Conservation (phyloP, 2,888 invertebrate genomes). For the Pachydiplax longipennis region DNA sequence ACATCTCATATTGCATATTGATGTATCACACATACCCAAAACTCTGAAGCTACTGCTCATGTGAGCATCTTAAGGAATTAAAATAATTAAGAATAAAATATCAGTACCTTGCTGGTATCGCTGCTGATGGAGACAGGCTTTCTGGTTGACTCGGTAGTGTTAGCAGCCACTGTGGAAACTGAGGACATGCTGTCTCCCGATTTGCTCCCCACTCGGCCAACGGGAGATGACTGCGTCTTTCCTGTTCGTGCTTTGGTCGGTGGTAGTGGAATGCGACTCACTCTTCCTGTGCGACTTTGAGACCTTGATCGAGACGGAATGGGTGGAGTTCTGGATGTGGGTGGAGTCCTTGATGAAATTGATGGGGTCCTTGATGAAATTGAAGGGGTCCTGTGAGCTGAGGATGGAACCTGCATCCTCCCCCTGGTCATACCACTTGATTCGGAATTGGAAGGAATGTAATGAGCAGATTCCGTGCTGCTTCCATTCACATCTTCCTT, state of each 20-base stretch:
- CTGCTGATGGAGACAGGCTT: neutral
- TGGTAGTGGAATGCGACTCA: slow-evolving; percentile 45
- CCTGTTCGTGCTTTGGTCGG: neutral
- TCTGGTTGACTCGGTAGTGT: neutral
- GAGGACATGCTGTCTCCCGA: slow-evolving; percentile 18
- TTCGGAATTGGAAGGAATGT: slow-evolving; percentile 58
- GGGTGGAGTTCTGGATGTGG: neutral
- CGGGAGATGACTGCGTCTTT: neutral
- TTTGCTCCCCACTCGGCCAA: neutral
- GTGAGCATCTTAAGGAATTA: too few species aligned
- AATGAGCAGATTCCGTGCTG: slow-evolving; percentile 71
- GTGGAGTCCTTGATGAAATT: neutral
- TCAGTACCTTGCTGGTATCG: slow-evolving; percentile 11
- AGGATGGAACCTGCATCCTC: neutral
- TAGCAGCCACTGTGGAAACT: neutral
- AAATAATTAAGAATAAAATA: too few species aligned
- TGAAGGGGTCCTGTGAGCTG: neutral
- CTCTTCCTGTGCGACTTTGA: neutral
- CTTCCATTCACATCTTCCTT: slow-evolving; percentile 60
- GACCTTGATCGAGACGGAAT: neutral
- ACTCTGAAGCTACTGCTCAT: too few species aligned
- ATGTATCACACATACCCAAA: too few species aligned
- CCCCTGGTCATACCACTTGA: neutral
- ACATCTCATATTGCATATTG: too few species aligned
- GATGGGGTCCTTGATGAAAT: neutral